phyloP scores from a whole-genome alignment of 2,888 invertebrate genomes.

The Elaeidobius kamerunicus region DNA sequence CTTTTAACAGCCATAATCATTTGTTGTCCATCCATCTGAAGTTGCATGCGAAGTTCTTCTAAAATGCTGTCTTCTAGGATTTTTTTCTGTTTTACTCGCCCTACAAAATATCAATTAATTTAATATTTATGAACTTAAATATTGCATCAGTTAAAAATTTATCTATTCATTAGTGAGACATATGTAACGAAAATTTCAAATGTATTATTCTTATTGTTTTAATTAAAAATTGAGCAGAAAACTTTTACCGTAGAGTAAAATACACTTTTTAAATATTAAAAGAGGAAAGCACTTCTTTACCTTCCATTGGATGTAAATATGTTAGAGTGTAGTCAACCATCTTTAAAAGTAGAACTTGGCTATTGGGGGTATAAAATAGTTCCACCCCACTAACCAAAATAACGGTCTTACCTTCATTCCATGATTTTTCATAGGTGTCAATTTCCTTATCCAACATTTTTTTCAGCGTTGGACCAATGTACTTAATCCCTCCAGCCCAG shows the following conservation, averaged over 20 bases:
- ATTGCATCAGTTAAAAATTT: no score
- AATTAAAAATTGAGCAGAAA: no score
- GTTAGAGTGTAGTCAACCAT: background rate
- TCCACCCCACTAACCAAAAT: no score
- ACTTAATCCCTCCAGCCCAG: constrained; percentile 58
- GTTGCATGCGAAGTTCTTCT: constrained; percentile 68
- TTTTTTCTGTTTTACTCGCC: constrained; percentile 47
- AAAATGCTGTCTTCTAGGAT: constrained; percentile 57
- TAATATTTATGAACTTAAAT: no score
- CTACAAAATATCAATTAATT: no score
- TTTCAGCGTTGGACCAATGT: constrained; percentile 67
- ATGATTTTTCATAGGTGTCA: constrained; percentile 57
- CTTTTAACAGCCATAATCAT: constrained; percentile 78
- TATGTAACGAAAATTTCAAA: no score
- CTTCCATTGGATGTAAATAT: no score
- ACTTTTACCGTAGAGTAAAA: no score
- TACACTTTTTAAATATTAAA: no score
- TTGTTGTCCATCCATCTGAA: constrained; percentile 54
- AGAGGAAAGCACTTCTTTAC: no score
- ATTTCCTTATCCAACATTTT: constrained; percentile 68
- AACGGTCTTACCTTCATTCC: constrained; percentile 29
- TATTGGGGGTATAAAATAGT: background rate
- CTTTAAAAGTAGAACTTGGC: constrained; percentile 2
- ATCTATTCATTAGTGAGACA: no score
- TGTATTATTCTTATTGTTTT: no score